These are phyloP conservation scores for Lonchura striata DNA, from an alignment of 2,113 vertebrate genomes.

Conservation along the genomic window DNA sequence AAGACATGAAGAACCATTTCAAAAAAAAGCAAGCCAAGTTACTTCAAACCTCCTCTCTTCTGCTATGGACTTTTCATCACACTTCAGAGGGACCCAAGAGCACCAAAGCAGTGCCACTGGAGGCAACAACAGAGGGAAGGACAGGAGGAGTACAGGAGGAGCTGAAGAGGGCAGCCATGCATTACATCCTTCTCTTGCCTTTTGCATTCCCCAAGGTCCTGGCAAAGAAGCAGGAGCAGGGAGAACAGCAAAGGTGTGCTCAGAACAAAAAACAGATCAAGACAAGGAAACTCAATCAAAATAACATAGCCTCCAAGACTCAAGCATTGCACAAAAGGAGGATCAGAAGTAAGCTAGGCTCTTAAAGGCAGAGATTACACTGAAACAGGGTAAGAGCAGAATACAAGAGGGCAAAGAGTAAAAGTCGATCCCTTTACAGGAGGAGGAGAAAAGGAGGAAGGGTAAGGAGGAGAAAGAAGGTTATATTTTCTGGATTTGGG, in stretches of 20 bases:
- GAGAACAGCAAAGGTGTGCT: conserved; percentile 20
- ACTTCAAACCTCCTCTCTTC: not conserved
- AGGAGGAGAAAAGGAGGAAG: conserved; percentile 59
- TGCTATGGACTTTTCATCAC: not conserved
- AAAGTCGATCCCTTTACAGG: conserved; percentile 50
- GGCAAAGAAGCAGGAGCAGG: not conserved
- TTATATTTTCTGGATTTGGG: conserved; percentile 35
- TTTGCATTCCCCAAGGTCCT: conserved; percentile 42
- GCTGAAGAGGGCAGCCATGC: conserved; percentile 63
- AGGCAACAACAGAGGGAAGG: not conserved
- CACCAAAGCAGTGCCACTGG: conserved; percentile 32
- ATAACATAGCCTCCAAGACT: not conserved
- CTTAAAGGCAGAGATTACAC: conserved; percentile 76
- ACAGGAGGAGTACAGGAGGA: not conserved
- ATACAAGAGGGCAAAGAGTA: conserved; percentile 69
- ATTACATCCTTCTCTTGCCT: conserved; percentile 35
- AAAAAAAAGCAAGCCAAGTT: not conserved
- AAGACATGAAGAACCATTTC: not conserved
- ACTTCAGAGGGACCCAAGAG: not conserved
- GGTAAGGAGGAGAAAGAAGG: conserved; percentile 28
- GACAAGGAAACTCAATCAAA: conserved; percentile 17
- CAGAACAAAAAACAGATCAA: not conserved
- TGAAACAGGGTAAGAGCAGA: conserved; percentile 74
- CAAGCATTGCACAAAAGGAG: conserved; percentile 68
- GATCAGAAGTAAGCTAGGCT: conserved; percentile 62